Evolutionary conservation across 2,797 vertebrate species (phyloP).

Genomic region (Numenius phaeopus): DNA sequence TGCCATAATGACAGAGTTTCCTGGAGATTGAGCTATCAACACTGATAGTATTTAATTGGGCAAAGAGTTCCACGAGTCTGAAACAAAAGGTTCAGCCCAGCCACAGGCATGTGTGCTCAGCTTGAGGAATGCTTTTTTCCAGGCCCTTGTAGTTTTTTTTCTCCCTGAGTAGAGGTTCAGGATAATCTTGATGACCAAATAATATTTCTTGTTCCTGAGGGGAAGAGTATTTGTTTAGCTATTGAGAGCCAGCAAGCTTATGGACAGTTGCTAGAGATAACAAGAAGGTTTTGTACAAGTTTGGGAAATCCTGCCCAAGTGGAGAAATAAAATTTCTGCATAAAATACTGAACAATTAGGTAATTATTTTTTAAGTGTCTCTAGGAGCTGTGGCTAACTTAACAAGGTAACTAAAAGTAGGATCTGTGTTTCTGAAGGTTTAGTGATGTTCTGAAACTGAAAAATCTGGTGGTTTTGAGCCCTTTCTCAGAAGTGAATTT

Average conservation of each 20-base stretch:
- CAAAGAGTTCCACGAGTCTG: not conserved
- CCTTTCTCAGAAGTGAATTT: not conserved
- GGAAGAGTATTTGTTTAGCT: not conserved
- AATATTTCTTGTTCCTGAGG: not conserved
- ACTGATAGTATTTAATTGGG: not conserved
- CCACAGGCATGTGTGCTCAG: not conserved
- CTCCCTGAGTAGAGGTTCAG: not conserved
- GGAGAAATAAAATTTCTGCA: not conserved
- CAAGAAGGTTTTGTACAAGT: not conserved
- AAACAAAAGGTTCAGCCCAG: not conserved
- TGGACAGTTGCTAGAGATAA: not conserved
- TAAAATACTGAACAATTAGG: not conserved
- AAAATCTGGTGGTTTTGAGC: not conserved
- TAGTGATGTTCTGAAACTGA: not conserved
- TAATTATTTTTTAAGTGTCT: not conserved
- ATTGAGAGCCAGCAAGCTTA: not conserved
- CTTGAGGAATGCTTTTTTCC: not conserved
- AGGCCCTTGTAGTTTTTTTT: not conserved
- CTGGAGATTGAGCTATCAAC: not conserved
- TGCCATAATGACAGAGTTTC: not conserved
- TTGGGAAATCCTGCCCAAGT: not conserved
- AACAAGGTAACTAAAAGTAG: not conserved
- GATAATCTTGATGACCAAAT: not conserved
- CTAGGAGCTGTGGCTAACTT: not conserved
- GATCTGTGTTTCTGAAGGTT: not conserved